phyloP scores from a whole-genome alignment of 1,140 invertebrate species.

The Drosophila sturtevanti region DNA sequence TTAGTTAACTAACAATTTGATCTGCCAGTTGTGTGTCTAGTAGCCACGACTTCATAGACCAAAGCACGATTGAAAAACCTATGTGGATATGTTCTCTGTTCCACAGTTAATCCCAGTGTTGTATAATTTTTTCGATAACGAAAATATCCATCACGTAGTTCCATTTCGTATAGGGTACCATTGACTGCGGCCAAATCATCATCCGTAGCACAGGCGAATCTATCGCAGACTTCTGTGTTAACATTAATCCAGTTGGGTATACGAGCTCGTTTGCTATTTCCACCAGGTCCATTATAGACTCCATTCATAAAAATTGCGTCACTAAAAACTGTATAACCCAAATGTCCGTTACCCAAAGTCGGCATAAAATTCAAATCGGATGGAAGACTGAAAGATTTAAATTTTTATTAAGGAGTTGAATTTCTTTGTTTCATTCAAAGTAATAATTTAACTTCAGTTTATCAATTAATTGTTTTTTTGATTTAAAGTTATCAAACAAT shows the following conservation, averaged over 20 bases:
- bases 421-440: no score
- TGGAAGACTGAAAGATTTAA: constrained; percentile 81
- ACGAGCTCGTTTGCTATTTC: constrained; percentile 84
- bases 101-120: constrained; percentile 44
- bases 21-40: background rate
- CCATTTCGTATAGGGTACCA: constrained; percentile 78
- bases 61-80: constrained; percentile 84
- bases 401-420: background rate
- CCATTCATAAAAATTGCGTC: constrained; percentile 85
- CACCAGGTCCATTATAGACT: constrained; percentile 84
- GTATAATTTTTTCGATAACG: constrained; percentile 31
- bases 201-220: constrained; percentile 26
- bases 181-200: constrained; percentile 54
- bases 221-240: constrained; percentile 44
- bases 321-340: constrained; percentile 85
- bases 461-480: no score
- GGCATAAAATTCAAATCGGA: constrained; percentile 84
- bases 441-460: no score
- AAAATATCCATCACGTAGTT: constrained; percentile 63
- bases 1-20: constrained; percentile 30
- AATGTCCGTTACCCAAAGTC: constrained; percentile 85
- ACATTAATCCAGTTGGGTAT: constrained; percentile 85
- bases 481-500: no score
- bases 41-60: constrained; percentile 84
- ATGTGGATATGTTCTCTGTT: constrained; percentile 84